Conservation (phyloP, 2,888 invertebrate genomes). For the Nezara viridula region DNA sequence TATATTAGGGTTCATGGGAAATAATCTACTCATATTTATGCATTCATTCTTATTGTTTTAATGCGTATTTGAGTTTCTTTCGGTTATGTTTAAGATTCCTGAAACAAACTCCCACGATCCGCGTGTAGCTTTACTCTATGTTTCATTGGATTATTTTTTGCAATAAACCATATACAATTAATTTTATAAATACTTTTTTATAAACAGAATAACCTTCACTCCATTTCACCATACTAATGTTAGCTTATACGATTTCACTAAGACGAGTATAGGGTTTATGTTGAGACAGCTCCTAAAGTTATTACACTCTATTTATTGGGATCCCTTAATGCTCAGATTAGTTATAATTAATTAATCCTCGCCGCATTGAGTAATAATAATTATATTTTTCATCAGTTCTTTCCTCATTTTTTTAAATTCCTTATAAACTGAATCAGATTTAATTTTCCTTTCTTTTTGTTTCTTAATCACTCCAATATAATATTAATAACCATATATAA, state of each 20-base stretch:
- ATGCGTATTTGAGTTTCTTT: too few relatives aligned
- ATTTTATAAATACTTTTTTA: too few relatives aligned
- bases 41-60: too few relatives aligned
- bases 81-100: too few relatives aligned
- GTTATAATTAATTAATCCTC: conserved; percentile 3
- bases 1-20: too few relatives aligned
- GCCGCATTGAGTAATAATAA: not conserved
- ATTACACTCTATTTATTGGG: not conserved
- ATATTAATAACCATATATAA: not conserved
- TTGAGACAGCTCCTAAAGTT: not conserved
- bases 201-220: conserved; percentile 20
- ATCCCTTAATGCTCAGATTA: conserved; percentile 13
- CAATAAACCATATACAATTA: too few relatives aligned
- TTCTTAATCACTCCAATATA: not conserved
- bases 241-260: conserved; percentile 16
- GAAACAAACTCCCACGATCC: too few relatives aligned
- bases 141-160: too few relatives aligned
- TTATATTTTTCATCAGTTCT: conserved; percentile 33
- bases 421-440: not conserved
- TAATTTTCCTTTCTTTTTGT: not conserved
- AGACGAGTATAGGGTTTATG: not conserved
- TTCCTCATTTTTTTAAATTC: conserved; percentile 19
- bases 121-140: too few relatives aligned
- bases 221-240: not conserved
- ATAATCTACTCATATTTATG: too few relatives aligned